Base-by-base conservation (phyloP, 2,888 invertebrate genomes). In the Patella depressa region DNA sequence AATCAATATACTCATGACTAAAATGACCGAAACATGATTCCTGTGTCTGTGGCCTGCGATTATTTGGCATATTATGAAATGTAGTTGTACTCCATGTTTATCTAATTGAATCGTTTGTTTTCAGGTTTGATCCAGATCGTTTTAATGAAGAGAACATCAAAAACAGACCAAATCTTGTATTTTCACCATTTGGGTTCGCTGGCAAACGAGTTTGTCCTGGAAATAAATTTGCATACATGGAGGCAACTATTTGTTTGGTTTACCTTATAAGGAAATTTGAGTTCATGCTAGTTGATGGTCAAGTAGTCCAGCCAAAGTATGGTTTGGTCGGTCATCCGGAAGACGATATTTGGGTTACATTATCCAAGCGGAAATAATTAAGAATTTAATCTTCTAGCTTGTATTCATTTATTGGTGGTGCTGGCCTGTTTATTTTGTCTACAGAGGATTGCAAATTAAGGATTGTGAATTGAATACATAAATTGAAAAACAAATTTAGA, bases 151-250 rank as follows among this genome's bases (percentile, higher is more conserved):
- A 90, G 45, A 86, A 89, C 73, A 78, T 79, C 34, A 85, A 86
- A 69, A 76, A 79, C 4, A 80, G 85, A 65, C 84, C 87, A 65
- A 65, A 85, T 3, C 83, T 88, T 29, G 84, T 88, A 2, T 92
- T 90, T 79, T 84, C 86, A 72, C 91, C 91, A 2, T 92, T 91
- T 84, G 92, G 92, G 4, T 91, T 92, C 86, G 90, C 90, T 74
- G 92, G 92, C 15, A 90, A 90, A 76, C 80, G 89, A 7, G 82
- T 84, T 17, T 89, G 89, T 78, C 89, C 89, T 17, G 89, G 87
- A 4, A 83, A 85, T 72, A 84, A 85, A 29, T 88, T 90, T 80
- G 85, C 89, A 1, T 87, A 89, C 73, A 75, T 84, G 19, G 88
- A 91, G 81, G 86, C 85, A 4, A 80, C 86, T 0, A 81, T 87